Conservation (phyloP, 1,140 invertebrate species). For the Brachionus paranguensis region DNA sequence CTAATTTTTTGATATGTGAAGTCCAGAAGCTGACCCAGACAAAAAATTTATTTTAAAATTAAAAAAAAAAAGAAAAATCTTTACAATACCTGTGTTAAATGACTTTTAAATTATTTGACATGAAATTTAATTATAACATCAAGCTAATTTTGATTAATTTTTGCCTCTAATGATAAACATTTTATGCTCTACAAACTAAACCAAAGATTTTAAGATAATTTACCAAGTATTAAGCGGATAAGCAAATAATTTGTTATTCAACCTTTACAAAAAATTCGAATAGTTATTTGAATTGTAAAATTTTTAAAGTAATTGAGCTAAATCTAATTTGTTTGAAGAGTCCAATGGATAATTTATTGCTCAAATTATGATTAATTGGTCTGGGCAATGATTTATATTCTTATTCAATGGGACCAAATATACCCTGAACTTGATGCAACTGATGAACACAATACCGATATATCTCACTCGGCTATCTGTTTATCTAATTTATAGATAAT, state of each 20-base stretch:
- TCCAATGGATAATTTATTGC: background rate
- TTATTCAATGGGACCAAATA: background rate
- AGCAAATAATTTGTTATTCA: background rate
- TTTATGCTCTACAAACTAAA: background rate
- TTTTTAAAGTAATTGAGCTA: background rate
- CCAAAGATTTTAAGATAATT: background rate
- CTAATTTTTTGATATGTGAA: background rate
- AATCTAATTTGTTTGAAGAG: background rate
- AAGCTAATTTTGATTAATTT: background rate
- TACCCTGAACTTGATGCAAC: background rate
- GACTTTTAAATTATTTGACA: background rate
- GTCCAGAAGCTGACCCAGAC: background rate
- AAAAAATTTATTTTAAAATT: background rate
- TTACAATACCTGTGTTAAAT: background rate
- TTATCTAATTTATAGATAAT: background rate
- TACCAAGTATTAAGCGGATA: background rate
- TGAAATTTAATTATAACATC: background rate
- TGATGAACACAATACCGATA: background rate
- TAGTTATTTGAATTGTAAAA: background rate
- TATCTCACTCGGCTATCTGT: background rate
- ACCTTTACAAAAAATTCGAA: background rate
- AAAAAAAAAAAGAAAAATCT: too few species aligned
- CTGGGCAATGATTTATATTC: background rate
- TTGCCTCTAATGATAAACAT: background rate
- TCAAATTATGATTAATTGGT: background rate